A percentile compares a stretch with the other conserved stretches of the same genome.
Conservation (phyloP, 2,797 vertebrate species). For the Hypotaenidia philippensis region DNA sequence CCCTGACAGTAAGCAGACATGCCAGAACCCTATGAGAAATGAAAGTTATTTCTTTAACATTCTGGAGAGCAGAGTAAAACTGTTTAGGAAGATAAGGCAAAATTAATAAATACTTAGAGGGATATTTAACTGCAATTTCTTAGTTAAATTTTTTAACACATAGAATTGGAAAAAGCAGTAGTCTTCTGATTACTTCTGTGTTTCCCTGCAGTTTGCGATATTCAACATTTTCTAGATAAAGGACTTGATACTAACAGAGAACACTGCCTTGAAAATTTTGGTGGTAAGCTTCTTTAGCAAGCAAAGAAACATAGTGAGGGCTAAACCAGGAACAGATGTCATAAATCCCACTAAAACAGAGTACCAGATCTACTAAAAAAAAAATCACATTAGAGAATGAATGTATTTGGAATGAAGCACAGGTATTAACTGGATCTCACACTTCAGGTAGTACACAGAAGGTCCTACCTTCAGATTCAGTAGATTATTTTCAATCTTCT, state of each 20-base stretch:
- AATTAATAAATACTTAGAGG: neutral
- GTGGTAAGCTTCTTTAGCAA: neutral
- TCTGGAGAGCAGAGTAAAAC: neutral
- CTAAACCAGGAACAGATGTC: neutral
- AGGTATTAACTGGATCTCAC: neutral
- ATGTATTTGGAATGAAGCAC: neutral
- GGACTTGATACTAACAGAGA: neutral
- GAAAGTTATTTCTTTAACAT: neutral
- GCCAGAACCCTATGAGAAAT: neutral
- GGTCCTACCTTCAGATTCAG: neutral
- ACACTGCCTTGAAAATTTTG: neutral
- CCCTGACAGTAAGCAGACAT: conserved; percentile 9
- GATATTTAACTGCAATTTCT: neutral
- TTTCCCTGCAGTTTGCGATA: neutral
- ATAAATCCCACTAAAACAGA: neutral
- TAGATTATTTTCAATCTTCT: neutral
- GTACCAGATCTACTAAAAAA: neutral
- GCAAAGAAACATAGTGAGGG: neutral
- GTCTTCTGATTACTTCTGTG: neutral
- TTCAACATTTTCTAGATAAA: neutral
- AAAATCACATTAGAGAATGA: neutral
- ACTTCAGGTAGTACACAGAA: neutral
- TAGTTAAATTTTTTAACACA: neutral
- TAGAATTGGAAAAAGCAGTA: neutral
- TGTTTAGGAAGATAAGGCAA: neutral